phyloP scores from a whole-genome alignment of 2,113 vertebrate species.

The Chaetops frenatus region DNA sequence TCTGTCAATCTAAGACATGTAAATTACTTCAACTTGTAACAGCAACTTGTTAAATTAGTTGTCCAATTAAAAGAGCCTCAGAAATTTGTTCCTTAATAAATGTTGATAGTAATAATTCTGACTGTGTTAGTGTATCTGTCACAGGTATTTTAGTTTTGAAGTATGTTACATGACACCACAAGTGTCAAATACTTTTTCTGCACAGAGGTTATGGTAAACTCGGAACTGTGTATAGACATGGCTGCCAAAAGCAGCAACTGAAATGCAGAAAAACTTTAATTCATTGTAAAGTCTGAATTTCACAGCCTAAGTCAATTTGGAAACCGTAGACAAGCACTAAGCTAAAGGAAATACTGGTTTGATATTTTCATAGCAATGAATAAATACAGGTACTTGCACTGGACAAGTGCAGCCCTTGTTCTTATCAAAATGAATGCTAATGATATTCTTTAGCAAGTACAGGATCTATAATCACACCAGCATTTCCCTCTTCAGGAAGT shows the following conservation, averaged over 20 bases:
- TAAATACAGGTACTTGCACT: not conserved
- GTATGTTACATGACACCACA: not conserved
- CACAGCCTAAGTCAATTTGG: not conserved
- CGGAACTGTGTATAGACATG: not conserved
- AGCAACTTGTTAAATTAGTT: conserved; percentile 37
- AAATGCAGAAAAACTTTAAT: not conserved
- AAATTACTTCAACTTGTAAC: conserved; percentile 48
- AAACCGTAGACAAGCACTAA: not conserved
- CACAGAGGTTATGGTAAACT: not conserved
- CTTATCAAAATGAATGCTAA: not conserved
- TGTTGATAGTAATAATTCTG: conserved; percentile 2
- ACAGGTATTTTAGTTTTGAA: conserved; percentile 5
- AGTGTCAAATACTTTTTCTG: not conserved
- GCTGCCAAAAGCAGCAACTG: not conserved
- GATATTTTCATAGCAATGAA: not conserved
- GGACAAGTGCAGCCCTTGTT: not conserved
- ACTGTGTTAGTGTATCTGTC: not conserved
- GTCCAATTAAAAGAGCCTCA: not conserved
- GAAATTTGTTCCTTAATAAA: conserved; percentile 46
- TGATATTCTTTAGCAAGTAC: not conserved
- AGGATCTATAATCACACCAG: not conserved
- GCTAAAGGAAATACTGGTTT: not conserved
- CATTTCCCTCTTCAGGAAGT: not conserved
- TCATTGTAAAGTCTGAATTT: not conserved
- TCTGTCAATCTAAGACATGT: conserved; percentile 26